phyloP scores from a whole-genome alignment of 64 coral and sea anemone genomes.

The Hydrozoanthus tunicans region DNA sequence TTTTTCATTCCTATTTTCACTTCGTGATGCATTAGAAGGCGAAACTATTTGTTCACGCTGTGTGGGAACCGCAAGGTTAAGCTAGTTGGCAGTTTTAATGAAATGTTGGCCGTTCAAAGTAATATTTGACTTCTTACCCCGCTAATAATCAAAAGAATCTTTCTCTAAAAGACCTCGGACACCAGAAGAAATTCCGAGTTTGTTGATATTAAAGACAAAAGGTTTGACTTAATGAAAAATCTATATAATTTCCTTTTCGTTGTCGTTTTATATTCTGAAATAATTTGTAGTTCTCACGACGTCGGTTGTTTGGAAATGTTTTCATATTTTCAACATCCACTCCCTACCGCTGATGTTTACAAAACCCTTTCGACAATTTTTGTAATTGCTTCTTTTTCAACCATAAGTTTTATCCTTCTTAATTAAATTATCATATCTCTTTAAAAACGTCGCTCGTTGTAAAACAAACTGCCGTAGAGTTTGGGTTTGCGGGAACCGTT shows the following conservation, averaged over 20 bases:
- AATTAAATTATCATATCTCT: conserved; percentile 58
- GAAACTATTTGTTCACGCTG: not conserved
- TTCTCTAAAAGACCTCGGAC: not conserved
- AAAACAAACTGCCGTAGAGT: conserved; percentile 31
- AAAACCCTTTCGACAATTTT: conserved; percentile 32
- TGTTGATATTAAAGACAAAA: not conserved
- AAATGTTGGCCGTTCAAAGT: conserved; percentile 41
- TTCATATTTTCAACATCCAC: conserved; percentile 3
- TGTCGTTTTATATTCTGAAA: no score
- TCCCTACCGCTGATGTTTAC: conserved; percentile 23
- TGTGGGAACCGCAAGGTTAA: conserved; percentile 34
- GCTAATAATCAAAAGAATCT: conserved; percentile 10
- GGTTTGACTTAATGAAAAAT: no score
- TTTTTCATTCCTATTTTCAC: not conserved
- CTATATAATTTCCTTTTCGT: no score
- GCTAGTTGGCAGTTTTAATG: conserved; percentile 41
- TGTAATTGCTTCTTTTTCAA: conserved; percentile 44
- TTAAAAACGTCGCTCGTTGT: conserved; percentile 44
- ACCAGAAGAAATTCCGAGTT: not conserved
- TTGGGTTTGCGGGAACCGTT: conserved; percentile 41
- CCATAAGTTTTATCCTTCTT: conserved; percentile 26
- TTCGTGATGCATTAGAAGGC: conserved; percentile 16
- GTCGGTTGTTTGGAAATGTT: not conserved
- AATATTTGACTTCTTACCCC: conserved; percentile 54
- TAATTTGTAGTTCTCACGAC: not conserved